phyloP scores from a whole-genome alignment of 2,888 invertebrate species.

The Sesia bembeciformis region DNA sequence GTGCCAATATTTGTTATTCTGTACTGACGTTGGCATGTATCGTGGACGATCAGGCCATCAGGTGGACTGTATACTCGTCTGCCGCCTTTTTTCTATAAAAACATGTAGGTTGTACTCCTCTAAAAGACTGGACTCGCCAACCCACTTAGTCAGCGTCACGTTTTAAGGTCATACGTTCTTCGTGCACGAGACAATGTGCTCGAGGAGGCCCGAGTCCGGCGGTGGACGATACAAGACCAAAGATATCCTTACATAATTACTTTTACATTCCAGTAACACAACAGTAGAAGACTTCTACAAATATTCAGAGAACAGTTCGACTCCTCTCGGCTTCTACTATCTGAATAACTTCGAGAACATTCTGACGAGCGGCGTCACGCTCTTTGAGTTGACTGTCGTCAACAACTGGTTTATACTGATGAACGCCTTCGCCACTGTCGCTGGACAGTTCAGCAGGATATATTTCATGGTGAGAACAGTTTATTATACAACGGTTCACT shows the following conservation, averaged over 20 bases:
- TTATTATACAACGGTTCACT: no score
- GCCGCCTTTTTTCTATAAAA: no score
- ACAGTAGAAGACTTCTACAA: constrained; percentile 89
- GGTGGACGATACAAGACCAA: background rate
- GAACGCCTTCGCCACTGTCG: constrained; percentile 86
- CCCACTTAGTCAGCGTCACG: no score
- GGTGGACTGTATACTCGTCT: no score
- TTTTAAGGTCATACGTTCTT: no score
- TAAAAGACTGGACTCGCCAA: no score
- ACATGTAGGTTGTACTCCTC: no score
- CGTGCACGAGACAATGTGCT: no score
- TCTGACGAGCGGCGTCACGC: constrained; percentile 83
- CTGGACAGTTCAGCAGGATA: constrained; percentile 82
- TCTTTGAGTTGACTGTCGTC: constrained; percentile 92
- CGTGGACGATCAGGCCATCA: no score
- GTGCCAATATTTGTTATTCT: no score
- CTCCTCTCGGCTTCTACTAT: constrained; percentile 87
- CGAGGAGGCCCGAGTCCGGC: no score
- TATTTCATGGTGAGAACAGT: constrained; percentile 81
- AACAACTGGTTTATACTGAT: constrained; percentile 96
- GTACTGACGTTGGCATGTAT: no score
- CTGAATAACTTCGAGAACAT: constrained; percentile 89
- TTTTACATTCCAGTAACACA: constrained; percentile 76
- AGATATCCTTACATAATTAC: background rate
- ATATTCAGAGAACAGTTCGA: constrained; percentile 79